Evolutionary conservation across 2,797 vertebrate genomes (phyloP), one percentile per base, ranked within the genome.

Genomic region (Sebastes minor): DNA sequence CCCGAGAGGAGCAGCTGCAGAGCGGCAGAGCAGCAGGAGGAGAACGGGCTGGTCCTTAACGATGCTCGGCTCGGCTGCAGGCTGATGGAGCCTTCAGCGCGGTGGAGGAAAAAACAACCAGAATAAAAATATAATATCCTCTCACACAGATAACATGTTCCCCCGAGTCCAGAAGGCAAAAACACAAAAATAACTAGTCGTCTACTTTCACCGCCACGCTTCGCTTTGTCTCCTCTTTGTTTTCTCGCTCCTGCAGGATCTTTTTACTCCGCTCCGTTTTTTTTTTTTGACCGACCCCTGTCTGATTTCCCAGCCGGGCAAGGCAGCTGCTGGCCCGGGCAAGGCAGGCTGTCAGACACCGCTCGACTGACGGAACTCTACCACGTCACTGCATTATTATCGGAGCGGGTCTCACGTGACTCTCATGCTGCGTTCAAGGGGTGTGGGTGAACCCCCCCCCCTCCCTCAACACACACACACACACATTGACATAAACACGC

Each of bases 361-460:
- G 88, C 88, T 89, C 66, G 82, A 90, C 94, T 94, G 93, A 95
- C 92, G 83, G 93, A 86, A 65, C 89, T 81, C 89, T 63, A 80
- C 60, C 81, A 92, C 96, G 94, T 96, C 95, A 96, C 94, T 27
- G 91, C 91, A 85, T 88, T 95, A 92, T 95, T 94, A 95, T 90
- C 73, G 77, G 91, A 87, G 88, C 75, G 56, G 0, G 38, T 84
- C 86, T 90, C 95, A 96, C 95, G 95, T 96, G 95, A 95, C 91
- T 84, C 69, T 73, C 7, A 13, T 70, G 93, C n/a, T 88, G 83
- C 85, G 71, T 93, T 94, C 79, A 76, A 0, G 32, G 80, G n/a
- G 65, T n/a, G 65, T 67, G 25, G 65, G 46, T 52, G 20, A 46
- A 30, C 1, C 13, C 2, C 12, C 35, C 10, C 9, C 2, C 2